phyloP scores from a whole-genome alignment of 1,140 invertebrate genomes.

The Acyrthosiphon pisum region DNA sequence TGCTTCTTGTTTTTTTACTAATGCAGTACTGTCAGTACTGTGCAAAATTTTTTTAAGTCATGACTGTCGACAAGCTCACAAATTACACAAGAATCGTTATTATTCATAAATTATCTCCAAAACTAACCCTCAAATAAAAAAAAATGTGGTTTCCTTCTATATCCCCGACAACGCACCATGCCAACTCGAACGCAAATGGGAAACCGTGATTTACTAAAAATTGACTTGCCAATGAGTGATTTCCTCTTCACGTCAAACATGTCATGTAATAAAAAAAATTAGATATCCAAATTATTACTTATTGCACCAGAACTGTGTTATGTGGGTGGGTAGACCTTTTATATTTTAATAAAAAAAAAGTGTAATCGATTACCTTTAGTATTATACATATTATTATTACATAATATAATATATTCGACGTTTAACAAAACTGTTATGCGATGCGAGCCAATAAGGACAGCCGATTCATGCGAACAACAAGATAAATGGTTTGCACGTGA shows the following conservation, averaged over 20 bases:
- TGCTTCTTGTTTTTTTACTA: no score
- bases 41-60: not conserved
- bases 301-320: not conserved
- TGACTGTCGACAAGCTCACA: not conserved
- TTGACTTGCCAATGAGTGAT: not conserved
- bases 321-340: not conserved
- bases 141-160: not conserved
- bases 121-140: not conserved
- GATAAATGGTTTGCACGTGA: not conserved
- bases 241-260: not conserved
- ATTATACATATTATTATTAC: not conserved
- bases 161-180: not conserved
- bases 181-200: not conserved
- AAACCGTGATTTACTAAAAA: not conserved
- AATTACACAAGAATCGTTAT: not conserved
- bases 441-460: not conserved
- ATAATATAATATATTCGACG: not conserved
- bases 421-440: not conserved
- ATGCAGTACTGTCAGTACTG: no score
- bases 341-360: conserved; percentile 14
- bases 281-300: not conserved
- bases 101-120: not conserved
- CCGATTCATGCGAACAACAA: conserved; percentile 10
- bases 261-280: not conserved
- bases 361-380: not conserved